A percentile compares a stretch with the other conserved stretches of the same genome.
These are phyloP conservation scores for Eristalinus aeneus DNA, from an alignment of 2,888 invertebrate genomes.

Conservation along the genomic window DNA sequence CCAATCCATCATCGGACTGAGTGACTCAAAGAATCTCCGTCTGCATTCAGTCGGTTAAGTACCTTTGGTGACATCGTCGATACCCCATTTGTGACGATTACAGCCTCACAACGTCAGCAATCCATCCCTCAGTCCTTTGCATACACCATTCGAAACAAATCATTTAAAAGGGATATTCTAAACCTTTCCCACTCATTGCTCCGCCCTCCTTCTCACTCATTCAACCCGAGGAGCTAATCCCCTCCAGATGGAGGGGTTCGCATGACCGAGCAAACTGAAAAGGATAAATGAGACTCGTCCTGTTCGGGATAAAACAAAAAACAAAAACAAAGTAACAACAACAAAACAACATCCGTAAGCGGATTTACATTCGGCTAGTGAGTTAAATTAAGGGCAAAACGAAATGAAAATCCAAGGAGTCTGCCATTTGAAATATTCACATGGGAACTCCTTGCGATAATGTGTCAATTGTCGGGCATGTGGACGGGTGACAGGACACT, in stretches of 20 bases:
- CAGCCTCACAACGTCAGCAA: neutral
- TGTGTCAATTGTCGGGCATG: neutral
- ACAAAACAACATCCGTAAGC: slow-evolving; percentile 6
- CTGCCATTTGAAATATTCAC: neutral
- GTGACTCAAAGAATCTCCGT: neutral
- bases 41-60: neutral
- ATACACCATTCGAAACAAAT: neutral
- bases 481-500: neutral
- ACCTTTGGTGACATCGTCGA: neutral
- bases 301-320: neutral
- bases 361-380: neutral
- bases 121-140: neutral
- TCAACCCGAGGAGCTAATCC: neutral
- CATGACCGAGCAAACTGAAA: neutral
- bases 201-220: neutral
- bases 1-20: neutral
- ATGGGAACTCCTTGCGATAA: neutral
- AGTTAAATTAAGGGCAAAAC: neutral
- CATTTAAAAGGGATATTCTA: neutral
- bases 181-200: neutral
- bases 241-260: neutral
- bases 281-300: neutral
- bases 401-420: neutral
- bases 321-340: neutral
- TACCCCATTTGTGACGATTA: neutral